Base-by-base conservation (phyloP, 2,113 vertebrate genomes). In the Furnarius figulus region DNA sequence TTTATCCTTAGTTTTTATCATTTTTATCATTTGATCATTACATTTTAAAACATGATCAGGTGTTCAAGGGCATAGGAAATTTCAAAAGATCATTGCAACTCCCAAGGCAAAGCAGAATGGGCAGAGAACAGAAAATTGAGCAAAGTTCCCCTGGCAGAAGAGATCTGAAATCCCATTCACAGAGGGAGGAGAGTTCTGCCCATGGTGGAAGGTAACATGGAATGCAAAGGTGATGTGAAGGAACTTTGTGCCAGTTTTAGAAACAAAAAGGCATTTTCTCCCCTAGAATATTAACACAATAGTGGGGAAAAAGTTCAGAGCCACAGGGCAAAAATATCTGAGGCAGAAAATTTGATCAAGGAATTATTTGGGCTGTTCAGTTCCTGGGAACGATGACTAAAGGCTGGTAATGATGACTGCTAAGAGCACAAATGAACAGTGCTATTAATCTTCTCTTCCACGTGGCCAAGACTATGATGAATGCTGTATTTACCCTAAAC, bases 131-230 rank as follows among this genome's bases (percentile, higher is more conserved):
- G 46, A 79, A 85, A 85, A 63, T 0, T 8, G 24, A 24, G 9
- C 16, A 23, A 58, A 46, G 18, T 53, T 80, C 18, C 46, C 30
- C 59, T 33, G 73, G 50, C 81, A 70, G 20, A 11, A 40, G 49
- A 12, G 13, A 14, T 25, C 24, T 49, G 28, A 42, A 58, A 33
- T n/a, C 31, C 3, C 18, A 20, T 52, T 61, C 27, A n/a, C 20
- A 44, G 31, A 65, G 24, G 56, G 44, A 62, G 46, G 31, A 17
- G 65, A 28, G 66, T 42, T 72, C 35, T 56, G 67, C 35, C 63
- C 44, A 2, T 1, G 15, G 50, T 2, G 56, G 68, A 59, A 12
- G 6, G 10, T 9, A 19, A 59, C 1, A 0, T 9, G 14, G 1
- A 39, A 82, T 21, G 22, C 18, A 21, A 8, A 68, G 40, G 46